Conservation (phyloP, 2,888 invertebrate genomes). For the Xanthorhoe spadicearia region DNA sequence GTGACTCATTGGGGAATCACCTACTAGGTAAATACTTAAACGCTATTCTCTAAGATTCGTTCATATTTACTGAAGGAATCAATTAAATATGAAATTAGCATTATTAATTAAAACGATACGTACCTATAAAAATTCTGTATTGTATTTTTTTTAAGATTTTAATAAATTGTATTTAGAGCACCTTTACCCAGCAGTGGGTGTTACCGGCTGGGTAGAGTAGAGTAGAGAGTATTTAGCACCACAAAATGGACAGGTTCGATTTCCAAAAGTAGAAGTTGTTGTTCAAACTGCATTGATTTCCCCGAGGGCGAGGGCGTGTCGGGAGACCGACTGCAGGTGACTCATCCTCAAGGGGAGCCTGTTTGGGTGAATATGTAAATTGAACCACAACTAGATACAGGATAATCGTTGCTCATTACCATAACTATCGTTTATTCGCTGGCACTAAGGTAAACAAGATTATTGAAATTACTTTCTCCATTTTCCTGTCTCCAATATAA, state of each 20-base stretch:
- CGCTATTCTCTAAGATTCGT: neutral
- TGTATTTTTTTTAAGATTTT: too few species aligned
- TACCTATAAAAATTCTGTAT: too few species aligned
- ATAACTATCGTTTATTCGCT: constrained; percentile 17
- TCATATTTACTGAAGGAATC: too few species aligned
- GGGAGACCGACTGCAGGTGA: constrained; percentile 46
- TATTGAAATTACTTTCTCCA: constrained; percentile 3
- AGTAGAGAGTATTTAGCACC: too few species aligned
- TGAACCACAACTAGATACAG: constrained; percentile 44
- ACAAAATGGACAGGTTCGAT: neutral
- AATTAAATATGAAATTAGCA: too few species aligned
- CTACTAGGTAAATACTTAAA: neutral
- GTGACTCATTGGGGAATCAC: neutral
- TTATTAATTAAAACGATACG: too few species aligned
- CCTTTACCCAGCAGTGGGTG: too few species aligned
- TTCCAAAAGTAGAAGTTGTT: neutral
- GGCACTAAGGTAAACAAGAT: constrained; percentile 13
- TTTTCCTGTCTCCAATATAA: neutral
- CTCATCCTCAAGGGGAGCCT: constrained; percentile 55
- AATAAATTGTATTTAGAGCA: too few species aligned
- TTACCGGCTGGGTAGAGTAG: too few species aligned
- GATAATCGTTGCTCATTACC: constrained; percentile 6
- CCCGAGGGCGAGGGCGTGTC: constrained; percentile 38
- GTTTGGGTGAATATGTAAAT: constrained; percentile 62
- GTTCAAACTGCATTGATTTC: constrained; percentile 30